Base-by-base conservation (phyloP, 1,140 invertebrate species). In the Heliconius nattereri region DNA sequence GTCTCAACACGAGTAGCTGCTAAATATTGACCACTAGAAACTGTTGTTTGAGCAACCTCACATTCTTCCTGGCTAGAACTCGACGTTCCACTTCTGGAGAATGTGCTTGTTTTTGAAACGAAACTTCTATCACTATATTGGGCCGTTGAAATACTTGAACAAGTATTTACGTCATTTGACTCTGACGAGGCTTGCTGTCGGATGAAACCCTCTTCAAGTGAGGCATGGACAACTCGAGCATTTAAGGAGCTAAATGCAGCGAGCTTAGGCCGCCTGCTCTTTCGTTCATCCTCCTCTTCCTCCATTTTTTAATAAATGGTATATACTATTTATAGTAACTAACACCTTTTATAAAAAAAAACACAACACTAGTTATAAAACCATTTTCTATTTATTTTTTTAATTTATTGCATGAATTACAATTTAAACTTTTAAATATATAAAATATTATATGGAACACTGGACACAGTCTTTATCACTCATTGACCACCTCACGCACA, bases 61-160 rank as follows among this genome's bases (percentile, higher is more conserved):
- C 96, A 96, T 73, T 97, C 96, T 84, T 97, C 96, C 85, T 97
- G 96, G 71, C 96, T 96, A 19, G 96, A 97, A 83, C 96, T 96
- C 1, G 96, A 97, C 29, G 94, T 95, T 76, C 93, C 94, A 80
- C 94, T 95, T 60, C 96, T 96, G 0, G 96, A 96, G 79, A 96
- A 96, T 71, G 96, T 95, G 75, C 94, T 96, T 13, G 95, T 88
- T 83, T 95, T 95, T 13, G 95, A 95, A 32, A 95, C 95, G 16
- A 96, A 90, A 71, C 95, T 95, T 57, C 95, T 89, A 72, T 95
- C 94, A 40, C 94, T 93, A 81, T 90, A 94, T 70, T 94, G 91
- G 78, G 93, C 92, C 45, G 91, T 90, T 71, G 92, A 94, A 70
- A 90, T 93, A 86, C 86, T 94, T 37, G 90, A 94, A 19, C 76